Conservation (phyloP, 2,888 invertebrate genomes). For the Drosophila diplacantha region DNA sequence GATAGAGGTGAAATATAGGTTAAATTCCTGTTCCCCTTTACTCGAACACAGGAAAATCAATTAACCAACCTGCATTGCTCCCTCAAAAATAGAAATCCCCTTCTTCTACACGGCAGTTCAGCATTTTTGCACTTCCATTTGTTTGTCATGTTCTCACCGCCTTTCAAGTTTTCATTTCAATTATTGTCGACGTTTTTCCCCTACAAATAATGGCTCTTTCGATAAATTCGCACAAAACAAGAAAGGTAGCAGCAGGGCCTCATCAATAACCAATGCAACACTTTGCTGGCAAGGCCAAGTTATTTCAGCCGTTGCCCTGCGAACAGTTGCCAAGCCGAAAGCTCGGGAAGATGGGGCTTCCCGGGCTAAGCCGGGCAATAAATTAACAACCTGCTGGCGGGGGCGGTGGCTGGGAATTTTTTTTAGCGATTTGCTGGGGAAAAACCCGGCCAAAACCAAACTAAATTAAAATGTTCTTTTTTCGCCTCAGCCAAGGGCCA, state of each 20-base stretch:
- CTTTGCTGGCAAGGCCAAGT: conserved; percentile 15
- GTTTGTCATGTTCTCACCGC: too few relatives aligned
- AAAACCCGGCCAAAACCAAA: conserved; percentile 19
- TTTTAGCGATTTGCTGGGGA: not conserved
- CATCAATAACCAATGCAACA: conserved; percentile 26
- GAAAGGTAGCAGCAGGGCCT: not conserved
- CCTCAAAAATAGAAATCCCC: too few relatives aligned
- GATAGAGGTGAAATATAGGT: not conserved
- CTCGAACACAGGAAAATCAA: not conserved
- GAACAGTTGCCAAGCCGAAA: conserved; percentile 20
- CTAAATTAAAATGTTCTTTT: conserved; percentile 23
- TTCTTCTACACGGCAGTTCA: too few relatives aligned
- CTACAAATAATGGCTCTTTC: conserved; percentile 1
- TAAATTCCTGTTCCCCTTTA: not conserved
- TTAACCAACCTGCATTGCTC: too few relatives aligned
- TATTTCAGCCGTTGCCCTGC: conserved; percentile 24
- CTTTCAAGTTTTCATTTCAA: conserved; percentile 3
- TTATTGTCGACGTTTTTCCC: not conserved
- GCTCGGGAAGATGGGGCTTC: conserved; percentile 3
- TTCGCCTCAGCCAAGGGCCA: not conserved
- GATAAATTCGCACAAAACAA: not conserved
- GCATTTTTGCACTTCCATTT: not conserved
- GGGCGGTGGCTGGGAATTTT: not conserved
- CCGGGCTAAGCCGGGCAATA: conserved; percentile 19
- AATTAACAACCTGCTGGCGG: conserved; percentile 22